Percentiles rank a stretch among this genome's conserved stretches.
phyloP scores from a whole-genome alignment of 2,888 invertebrate genomes.

The Cecidostiba fungosa region DNA sequence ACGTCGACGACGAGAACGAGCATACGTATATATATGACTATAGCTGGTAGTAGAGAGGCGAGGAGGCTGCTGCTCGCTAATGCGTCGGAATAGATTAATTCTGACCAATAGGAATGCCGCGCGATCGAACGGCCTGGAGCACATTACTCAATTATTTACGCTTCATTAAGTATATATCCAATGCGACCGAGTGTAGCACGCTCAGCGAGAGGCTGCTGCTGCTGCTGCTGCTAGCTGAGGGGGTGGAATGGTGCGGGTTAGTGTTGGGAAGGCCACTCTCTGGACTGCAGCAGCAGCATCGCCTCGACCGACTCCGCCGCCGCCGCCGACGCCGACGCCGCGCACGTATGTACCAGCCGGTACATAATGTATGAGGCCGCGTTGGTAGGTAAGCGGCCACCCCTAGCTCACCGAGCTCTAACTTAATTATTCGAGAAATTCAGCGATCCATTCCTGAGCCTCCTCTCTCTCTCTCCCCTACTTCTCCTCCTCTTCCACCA shows the following conservation, averaged over 20 bases:
- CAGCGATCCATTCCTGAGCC: constrained; percentile 77
- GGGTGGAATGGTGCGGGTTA: constrained; percentile 61
- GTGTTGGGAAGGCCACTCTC: constrained; percentile 62
- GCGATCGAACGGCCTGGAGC: constrained; percentile 80
- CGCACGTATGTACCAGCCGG: constrained; percentile 72
- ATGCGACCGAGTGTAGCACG: constrained; percentile 77
- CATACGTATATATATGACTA: not conserved
- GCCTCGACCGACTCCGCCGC: constrained; percentile 50
- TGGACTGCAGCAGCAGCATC: constrained; percentile 58
- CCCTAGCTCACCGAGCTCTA: constrained; percentile 75
- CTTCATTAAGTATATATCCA: constrained; percentile 81
- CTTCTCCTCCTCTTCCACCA: constrained; percentile 33
- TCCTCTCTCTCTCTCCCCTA: constrained; percentile 42
- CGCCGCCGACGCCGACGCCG: constrained; percentile 49
- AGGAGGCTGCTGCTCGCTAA: constrained; percentile 68
- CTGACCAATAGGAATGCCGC: constrained; percentile 78
- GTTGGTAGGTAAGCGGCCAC: constrained; percentile 78
- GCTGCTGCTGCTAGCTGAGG: constrained; percentile 54
- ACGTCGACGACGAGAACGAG: not conserved
- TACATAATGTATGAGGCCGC: constrained; percentile 79
- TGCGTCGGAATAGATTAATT: constrained; percentile 80
- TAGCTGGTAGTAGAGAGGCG: not conserved
- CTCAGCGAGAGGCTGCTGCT: constrained; percentile 53
- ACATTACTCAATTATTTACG: constrained; percentile 81
- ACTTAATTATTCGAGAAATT: constrained; percentile 81